Evolutionary conservation across 2,888 invertebrate species (phyloP).

Genomic region (Drosophila atripex): DNA sequence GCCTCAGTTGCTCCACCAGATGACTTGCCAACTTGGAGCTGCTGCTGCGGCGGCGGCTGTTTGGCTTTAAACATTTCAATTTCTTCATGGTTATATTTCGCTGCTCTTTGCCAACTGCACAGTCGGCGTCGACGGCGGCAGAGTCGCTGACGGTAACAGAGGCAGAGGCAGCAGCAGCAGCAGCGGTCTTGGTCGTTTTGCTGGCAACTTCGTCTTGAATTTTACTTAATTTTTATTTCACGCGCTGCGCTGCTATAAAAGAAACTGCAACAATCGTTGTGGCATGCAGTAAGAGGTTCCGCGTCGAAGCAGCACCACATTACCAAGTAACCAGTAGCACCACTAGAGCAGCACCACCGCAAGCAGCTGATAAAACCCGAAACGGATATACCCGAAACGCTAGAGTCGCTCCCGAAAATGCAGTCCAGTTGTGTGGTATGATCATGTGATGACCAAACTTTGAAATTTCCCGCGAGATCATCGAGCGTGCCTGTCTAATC

Average conservation of each 20-base stretch:
- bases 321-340: conserved; percentile 10
- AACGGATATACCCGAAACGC: conserved; percentile 42
- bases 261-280: conserved; percentile 81
- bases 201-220: conserved; percentile 51
- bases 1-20: conserved; percentile 61
- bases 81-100: conserved; percentile 76
- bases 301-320: conserved; percentile 76
- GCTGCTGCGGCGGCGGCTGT: conserved; percentile 25
- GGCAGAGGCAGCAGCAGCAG: conserved; percentile 10
- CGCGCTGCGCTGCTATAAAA: conserved; percentile 82
- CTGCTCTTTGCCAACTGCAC: conserved; percentile 73
- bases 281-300: conserved; percentile 83
- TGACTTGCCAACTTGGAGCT: conserved; percentile 70
- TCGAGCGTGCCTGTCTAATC: conserved; percentile 3
- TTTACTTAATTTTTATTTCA: conserved; percentile 78
- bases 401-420: conserved; percentile 55
- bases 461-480: not conserved
- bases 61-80: conserved; percentile 70
- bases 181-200: conserved; percentile 34
- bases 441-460: conserved; percentile 12
- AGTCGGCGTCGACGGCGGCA: conserved; percentile 18
- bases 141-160: not conserved
- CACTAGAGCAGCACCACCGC: conserved; percentile 2
- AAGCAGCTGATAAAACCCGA: conserved; percentile 28
- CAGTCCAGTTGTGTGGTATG: conserved; percentile 83